Base-by-base conservation (phyloP, 2,888 invertebrate species). In the Hemistola chrysoprasaria region DNA sequence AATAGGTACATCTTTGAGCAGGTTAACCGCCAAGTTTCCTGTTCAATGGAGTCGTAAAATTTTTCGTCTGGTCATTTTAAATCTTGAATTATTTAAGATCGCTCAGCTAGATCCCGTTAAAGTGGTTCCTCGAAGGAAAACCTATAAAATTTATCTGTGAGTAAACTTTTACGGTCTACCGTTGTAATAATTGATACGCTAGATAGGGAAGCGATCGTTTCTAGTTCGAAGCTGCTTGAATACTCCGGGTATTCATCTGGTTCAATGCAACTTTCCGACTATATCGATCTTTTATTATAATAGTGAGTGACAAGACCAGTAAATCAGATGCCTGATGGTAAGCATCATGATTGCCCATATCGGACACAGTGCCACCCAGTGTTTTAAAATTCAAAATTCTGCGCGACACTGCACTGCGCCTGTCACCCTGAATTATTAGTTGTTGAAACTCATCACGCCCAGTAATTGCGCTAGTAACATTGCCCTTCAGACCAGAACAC, bases 161-260 rank as follows among this genome's bases (percentile, higher is more conserved):
- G 49, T 53, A 53, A 52, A 64, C 47, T 64, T 65, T 62, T 57
- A 58, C 37, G 50, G 60, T 57, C 59, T 56, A 48, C 52, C 48
- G 43, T 52, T 59, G 36, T 36, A 62, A 68, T 65, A 66, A 65
- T 67, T 63, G 56, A 68, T 66, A 59, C 56, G 56, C 48, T 46
- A 40, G 33, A 37, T 28, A 45, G 58, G 64, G 65, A 66, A 62
- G 50, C 46, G 55, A 53, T 60, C 62, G 39, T 36, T 36, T 48
- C 53, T 28, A 38, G 53, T 56, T 56, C 35, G 32, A 36, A 26
- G 37, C 33, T 37, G 38, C 11, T 33, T 10, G 25, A 33, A 34
- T n/a, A n/a, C n/a, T n/a, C 38, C 24, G 29, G 30, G 6, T 22
- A 16, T 43, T n/a, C n/a, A 22, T 43, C 33, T 29, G 33, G 43